Evolutionary conservation across 2,888 invertebrate genomes (phyloP), one percentile per base, ranked within the genome.

Genomic region (Mesochorus sp.): DNA sequence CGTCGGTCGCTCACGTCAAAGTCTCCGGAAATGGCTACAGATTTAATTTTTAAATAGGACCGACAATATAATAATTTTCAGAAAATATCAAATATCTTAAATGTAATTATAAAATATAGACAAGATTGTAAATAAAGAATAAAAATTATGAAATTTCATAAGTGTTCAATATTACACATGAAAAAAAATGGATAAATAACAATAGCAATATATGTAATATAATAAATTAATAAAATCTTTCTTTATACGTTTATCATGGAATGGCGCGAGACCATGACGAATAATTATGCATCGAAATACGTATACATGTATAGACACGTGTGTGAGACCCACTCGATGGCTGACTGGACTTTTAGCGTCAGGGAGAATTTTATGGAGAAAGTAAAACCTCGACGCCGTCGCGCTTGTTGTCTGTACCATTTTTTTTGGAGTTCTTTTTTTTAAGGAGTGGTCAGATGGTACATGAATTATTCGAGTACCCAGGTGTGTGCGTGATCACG

Each of bases 1-100:
- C 91, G 39, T 88, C 91, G 24, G 93, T 92, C 1, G 91, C 93
- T 4, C 92, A 91, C 66, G 92, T 93, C 0, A 92, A 91, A 82
- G 92, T 91, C 81, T 88, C 87, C 6, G 92, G 92, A 64, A 92
- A 91, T 71, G 89, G 88, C 19, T 88, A 89, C 67, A 88, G 88
- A 75, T 87, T 88, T 47, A 83, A 88, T 67, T 89, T 89, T 72
- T 90, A 68, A 85, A 74, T 6, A n/a, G n/a, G 47, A 66, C 31
- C 24, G 47, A n/a, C n/a, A 28, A 51, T 34, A 51, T 53, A 53
- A 53, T 24, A 31, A n/a, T 24, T 17, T 44, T 68, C 42, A 5
- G 14, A 5, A 6, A 12, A 57, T 57, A 34, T 59, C n/a, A n/a
- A n/a, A n/a, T n/a, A n/a, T n/a, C n/a, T n/a, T n/a, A n/a, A n/a